A percentile compares a stretch with the other conserved stretches of the same genome.
phyloP scores from a whole-genome alignment of 1,140 invertebrate species.

The Arion vulgaris region DNA sequence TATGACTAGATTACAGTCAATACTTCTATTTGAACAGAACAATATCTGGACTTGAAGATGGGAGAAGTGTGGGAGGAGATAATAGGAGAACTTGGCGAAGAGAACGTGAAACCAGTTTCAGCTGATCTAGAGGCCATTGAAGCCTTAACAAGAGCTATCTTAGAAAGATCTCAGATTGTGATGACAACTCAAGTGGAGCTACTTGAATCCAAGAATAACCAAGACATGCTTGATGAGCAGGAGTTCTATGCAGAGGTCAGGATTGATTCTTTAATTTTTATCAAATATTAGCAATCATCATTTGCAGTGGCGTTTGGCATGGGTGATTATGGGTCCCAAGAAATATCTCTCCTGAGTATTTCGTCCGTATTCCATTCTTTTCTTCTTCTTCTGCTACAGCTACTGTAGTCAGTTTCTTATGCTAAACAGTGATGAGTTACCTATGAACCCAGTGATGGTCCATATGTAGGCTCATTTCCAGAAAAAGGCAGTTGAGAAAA shows the following conservation, averaged over 20 bases:
- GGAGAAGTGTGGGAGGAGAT: slow-evolving; percentile 73
- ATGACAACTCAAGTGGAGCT: slow-evolving; percentile 67
- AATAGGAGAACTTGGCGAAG: slow-evolving; percentile 64
- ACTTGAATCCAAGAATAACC: slow-evolving; percentile 66
- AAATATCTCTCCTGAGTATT: too few relatives aligned
- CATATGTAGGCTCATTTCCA: too few relatives aligned
- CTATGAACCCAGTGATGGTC: too few relatives aligned
- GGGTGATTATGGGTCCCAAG: too few relatives aligned
- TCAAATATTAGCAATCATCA: too few relatives aligned
- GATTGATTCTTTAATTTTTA: background rate
- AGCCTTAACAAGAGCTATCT: slow-evolving; percentile 67
- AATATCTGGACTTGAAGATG: slow-evolving; percentile 73
- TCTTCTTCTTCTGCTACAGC: too few relatives aligned
- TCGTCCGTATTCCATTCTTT: too few relatives aligned
- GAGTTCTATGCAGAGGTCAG: slow-evolving; percentile 71
- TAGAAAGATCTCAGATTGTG: slow-evolving; percentile 66
- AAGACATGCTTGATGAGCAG: slow-evolving; percentile 69
- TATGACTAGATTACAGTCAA: too few relatives aligned
- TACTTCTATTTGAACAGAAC: slow-evolving; percentile 52
- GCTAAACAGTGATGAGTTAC: too few relatives aligned
- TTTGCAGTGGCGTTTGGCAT: too few relatives aligned
- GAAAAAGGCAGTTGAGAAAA: too few relatives aligned
- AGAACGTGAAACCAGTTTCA: slow-evolving; percentile 68
- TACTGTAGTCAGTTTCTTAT: too few relatives aligned
- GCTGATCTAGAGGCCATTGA: slow-evolving; percentile 71